A percentile compares a stretch with the other conserved stretches of the same genome.
Evolutionary conservation across 2,888 invertebrate genomes (phyloP).

Genomic region (Sminthurinus aureus): DNA sequence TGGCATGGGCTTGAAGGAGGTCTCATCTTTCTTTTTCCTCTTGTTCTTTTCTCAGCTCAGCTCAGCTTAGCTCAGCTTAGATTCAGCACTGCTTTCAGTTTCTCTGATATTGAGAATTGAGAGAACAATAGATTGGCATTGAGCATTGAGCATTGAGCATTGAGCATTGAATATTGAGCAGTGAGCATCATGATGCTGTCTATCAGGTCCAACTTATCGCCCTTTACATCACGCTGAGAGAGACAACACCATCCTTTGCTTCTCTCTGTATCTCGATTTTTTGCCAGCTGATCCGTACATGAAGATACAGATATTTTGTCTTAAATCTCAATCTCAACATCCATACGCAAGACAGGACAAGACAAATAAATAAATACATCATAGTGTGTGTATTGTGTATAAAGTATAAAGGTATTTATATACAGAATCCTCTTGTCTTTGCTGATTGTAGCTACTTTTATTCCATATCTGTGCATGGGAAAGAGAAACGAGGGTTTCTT

Average conservation of each 20-base stretch:
- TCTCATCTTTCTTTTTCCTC: conserved; percentile 34
- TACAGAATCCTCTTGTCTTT: too few species aligned
- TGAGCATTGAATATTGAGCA: conserved; percentile 35
- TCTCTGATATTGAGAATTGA: conserved; percentile 43
- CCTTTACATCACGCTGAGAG: conserved; percentile 46
- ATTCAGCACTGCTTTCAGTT: not conserved
- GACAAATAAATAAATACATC: too few species aligned
- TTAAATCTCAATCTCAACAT: not conserved
- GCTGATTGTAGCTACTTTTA: too few species aligned
- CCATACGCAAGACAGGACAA: not conserved
- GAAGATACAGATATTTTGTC: not conserved
- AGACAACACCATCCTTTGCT: conserved; percentile 40
- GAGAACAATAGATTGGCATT: conserved; percentile 51
- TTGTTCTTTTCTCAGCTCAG: conserved; percentile 12
- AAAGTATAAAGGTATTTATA: not conserved
- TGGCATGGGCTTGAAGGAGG: conserved; percentile 43
- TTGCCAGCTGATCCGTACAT: conserved; percentile 15
- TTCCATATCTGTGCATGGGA: too few species aligned
- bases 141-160: too few species aligned
- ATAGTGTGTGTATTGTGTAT: not conserved
- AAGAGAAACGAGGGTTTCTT: too few species aligned
- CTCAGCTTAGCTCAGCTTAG: not conserved
- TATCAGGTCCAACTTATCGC: conserved; percentile 52
- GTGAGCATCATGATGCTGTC: conserved; percentile 45
- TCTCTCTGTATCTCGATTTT: not conserved